phyloP scores from a whole-genome alignment of 2,888 invertebrate species.

The Sepioteuthis lessoniana region DNA sequence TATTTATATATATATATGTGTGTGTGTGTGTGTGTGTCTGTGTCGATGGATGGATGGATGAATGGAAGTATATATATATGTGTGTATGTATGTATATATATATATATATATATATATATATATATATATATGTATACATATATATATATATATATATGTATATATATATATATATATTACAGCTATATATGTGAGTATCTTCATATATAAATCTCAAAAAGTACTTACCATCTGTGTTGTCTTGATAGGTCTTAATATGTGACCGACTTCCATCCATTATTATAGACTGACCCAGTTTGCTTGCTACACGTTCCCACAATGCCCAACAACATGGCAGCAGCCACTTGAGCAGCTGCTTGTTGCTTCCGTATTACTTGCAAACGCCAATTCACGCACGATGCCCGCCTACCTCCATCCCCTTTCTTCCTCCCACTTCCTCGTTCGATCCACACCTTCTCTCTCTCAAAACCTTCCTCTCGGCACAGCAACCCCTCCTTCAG shows the following conservation, averaged over 20 bases:
- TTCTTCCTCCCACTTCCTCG: background rate
- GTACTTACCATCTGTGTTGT: constrained; percentile 42
- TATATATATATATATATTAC: background rate
- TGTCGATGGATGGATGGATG: background rate
- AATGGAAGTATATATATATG: background rate
- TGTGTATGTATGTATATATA: background rate
- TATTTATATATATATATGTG: background rate
- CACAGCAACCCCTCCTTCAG: background rate
- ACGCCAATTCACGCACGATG: background rate
- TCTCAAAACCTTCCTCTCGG: background rate
- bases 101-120: background rate
- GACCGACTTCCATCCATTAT: constrained; percentile 41
- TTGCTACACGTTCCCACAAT: constrained; percentile 47
- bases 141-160: background rate
- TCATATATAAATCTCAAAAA: background rate
- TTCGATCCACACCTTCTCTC: background rate
- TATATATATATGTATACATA: background rate
- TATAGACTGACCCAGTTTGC: constrained; percentile 41
- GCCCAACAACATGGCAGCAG: constrained; percentile 41
- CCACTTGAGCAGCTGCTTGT: constrained; percentile 47
- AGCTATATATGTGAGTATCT: background rate
- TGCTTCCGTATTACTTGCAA: constrained; percentile 45
- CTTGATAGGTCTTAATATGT: constrained; percentile 40
- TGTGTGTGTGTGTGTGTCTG: background rate
- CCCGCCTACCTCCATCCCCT: constrained; percentile 15